These are phyloP conservation scores for Protobothrops mucrosquamatus DNA, from an alignment of 2,113 vertebrate species.

Conservation along the genomic window DNA sequence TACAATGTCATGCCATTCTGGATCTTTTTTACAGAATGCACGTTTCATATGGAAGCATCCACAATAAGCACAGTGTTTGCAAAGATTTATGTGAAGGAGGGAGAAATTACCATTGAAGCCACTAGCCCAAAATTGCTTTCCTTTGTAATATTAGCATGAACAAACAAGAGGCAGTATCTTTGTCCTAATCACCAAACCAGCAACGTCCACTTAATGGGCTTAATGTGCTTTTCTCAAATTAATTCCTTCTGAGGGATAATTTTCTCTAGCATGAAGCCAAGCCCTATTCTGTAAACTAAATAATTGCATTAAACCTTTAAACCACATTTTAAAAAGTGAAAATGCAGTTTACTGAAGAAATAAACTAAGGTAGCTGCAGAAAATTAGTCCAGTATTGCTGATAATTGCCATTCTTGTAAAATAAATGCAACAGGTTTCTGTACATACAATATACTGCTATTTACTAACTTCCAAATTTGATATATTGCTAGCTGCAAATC, in stretches of 20 bases:
- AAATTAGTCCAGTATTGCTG: constrained; percentile 53
- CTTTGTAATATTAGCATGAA: constrained; percentile 15
- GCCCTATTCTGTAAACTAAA: constrained; percentile 44
- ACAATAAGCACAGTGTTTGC: constrained; percentile 40
- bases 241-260: constrained; percentile 15
- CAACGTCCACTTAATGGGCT: constrained; percentile 6
- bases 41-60: constrained; percentile 53
- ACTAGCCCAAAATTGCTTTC: neutral
- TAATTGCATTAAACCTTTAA: constrained; percentile 36
- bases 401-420: constrained; percentile 21
- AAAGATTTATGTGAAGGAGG: constrained; percentile 34
- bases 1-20: neutral
- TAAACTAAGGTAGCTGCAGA: constrained; percentile 47
- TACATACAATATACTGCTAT: constrained; percentile 34
- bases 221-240: constrained; percentile 21
- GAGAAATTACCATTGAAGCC: constrained; percentile 10
- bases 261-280: constrained; percentile 31
- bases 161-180: constrained; percentile 32
- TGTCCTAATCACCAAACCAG: constrained; percentile 31
- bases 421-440: constrained; percentile 47
- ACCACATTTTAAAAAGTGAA: constrained; percentile 38
- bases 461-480: constrained; percentile 52
- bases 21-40: constrained; percentile 23
- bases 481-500: constrained; percentile 46
- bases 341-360: constrained; percentile 46